A percentile compares a stretch with the other conserved stretches of the same genome.
Conservation (phyloP, 1,140 invertebrate species). For the Parapsyche elsis region DNA sequence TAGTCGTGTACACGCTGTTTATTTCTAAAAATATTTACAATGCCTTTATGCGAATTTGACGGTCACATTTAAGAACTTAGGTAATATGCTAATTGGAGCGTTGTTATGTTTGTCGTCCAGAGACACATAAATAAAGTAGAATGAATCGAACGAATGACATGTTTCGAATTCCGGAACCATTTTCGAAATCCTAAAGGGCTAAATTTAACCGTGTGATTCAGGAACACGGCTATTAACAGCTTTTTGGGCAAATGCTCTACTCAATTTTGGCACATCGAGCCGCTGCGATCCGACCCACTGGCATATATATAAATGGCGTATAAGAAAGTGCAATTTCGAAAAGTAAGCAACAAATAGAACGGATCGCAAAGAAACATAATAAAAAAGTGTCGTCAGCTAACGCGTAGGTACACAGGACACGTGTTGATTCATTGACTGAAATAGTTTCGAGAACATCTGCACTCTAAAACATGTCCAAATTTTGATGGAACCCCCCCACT, state of each 20-base stretch:
- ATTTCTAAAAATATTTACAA: too few relatives aligned
- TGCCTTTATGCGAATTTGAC: too few relatives aligned
- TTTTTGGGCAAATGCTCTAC: neutral
- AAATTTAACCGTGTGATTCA: neutral
- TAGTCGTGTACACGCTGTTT: too few relatives aligned
- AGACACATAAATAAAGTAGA: too few relatives aligned
- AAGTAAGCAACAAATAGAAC: neutral
- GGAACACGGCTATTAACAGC: neutral
- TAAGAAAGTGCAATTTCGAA: neutral
- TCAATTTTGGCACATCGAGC: neutral
- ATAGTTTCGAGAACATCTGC: too few relatives aligned
- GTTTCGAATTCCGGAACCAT: neutral
- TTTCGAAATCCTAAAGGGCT: neutral
- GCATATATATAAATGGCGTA: neutral
- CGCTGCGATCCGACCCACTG: too few relatives aligned
- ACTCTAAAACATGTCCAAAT: too few relatives aligned
- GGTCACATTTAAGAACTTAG: too few relatives aligned
- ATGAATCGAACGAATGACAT: neutral
- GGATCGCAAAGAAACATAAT: neutral
- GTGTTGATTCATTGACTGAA: too few relatives aligned
- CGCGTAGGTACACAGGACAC: neutral
- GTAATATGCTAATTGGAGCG: too few relatives aligned
- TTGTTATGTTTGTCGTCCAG: too few relatives aligned
- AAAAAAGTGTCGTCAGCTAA: neutral
- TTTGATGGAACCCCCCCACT: too few relatives aligned